These are phyloP conservation scores for Tortricodes alternella DNA, from an alignment of 2,888 invertebrate species.

Conservation along the genomic window DNA sequence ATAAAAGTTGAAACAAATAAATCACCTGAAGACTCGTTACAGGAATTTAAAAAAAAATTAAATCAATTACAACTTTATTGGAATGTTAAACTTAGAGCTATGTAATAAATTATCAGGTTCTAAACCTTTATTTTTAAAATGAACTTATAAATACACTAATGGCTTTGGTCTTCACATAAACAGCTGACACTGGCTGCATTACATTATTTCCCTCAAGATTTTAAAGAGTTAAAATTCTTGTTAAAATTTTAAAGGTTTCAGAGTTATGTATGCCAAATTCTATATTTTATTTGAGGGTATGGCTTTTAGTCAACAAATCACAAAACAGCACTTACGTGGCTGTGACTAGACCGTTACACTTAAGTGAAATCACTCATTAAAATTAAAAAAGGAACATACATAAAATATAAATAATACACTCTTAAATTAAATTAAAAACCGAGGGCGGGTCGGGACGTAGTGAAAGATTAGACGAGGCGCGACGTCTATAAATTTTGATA, in stretches of 20 bases:
- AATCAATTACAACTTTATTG: constrained; percentile 43
- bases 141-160: constrained; percentile 32
- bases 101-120: constrained; percentile 22
- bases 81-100: constrained; percentile 42
- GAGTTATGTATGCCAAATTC: not conserved
- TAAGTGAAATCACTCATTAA: constrained; percentile 5
- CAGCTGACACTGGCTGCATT: not conserved
- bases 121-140: constrained; percentile 20
- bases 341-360: constrained; percentile 27
- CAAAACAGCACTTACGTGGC: constrained; percentile 35
- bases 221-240: no score
- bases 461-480: constrained; percentile 42
- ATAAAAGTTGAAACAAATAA: constrained; percentile 31
- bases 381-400: constrained; percentile 1
- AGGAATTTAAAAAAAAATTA: constrained; percentile 35
- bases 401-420: constrained; percentile 36
- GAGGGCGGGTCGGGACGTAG: constrained; percentile 35
- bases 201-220: no score
- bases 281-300: constrained; percentile 26
- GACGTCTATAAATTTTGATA: constrained; percentile 42
- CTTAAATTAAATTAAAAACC: constrained; percentile 45
- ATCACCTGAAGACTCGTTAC: constrained; percentile 29
- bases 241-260: no score
- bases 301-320: constrained; percentile 23
- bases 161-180: constrained; percentile 18